These are phyloP conservation scores for Scaptomyza pallida DNA, from an alignment of 1,140 invertebrate genomes.

Conservation along the genomic window DNA sequence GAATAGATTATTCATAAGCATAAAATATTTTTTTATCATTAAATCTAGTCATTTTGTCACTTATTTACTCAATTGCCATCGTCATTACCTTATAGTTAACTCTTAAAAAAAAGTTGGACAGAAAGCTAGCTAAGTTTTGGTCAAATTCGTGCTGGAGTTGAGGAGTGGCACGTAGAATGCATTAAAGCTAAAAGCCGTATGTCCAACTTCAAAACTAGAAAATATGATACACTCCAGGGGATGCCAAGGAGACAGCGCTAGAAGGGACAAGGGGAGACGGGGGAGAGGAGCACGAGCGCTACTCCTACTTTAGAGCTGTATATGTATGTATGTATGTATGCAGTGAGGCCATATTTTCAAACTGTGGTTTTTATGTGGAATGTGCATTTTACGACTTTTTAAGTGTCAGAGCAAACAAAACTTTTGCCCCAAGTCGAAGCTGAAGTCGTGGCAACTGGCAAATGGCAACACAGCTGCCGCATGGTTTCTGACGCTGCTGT, in stretches of 20 bases:
- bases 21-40: too few species aligned
- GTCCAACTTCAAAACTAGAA: conserved; percentile 62
- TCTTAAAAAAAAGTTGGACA: background rate
- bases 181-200: conserved; percentile 68
- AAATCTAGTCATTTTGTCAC: too few species aligned
- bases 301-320: too few species aligned
- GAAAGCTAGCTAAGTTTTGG: background rate
- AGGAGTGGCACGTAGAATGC: conserved; percentile 62
- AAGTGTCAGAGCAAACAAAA: conserved; percentile 77
- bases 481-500: background rate
- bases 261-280: background rate
- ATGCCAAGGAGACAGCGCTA: conserved; percentile 5
- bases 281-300: conserved; percentile 13
- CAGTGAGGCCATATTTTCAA: conserved; percentile 68
- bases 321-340: conserved; percentile 25
- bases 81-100: background rate
- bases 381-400: conserved; percentile 81
- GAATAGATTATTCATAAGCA: too few species aligned
- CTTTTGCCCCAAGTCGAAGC: conserved; percentile 48
- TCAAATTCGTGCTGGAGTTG: conserved; percentile 1
- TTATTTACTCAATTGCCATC: too few species aligned
- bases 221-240: conserved; percentile 52
- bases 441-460: conserved; percentile 9
- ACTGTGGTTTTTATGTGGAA: conserved; percentile 73
- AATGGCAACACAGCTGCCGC: conserved; percentile 49